phyloP scores from a whole-genome alignment of 2,797 vertebrate genomes.

The Sebastes itinus region DNA sequence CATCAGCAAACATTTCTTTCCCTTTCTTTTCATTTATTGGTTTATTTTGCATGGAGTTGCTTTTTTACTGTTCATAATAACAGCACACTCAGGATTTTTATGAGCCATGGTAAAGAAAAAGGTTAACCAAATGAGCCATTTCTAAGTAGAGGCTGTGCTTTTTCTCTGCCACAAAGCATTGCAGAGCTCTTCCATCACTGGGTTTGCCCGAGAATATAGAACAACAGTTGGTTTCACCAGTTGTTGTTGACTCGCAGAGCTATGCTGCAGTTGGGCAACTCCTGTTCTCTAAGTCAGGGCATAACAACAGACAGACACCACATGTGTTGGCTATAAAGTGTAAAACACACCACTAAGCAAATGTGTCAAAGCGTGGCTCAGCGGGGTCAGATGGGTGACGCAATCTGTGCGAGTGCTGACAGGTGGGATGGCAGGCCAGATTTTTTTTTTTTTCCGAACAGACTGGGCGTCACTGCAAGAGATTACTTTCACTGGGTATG shows the following conservation, averaged over 20 bases:
- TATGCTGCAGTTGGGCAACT: constrained; percentile 76
- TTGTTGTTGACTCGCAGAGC: constrained; percentile 78
- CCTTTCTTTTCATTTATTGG: constrained; percentile 40
- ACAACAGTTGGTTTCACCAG: constrained; percentile 81
- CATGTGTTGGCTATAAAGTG: constrained; percentile 75
- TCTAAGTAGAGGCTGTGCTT: constrained; percentile 65
- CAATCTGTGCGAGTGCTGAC: constrained; percentile 66
- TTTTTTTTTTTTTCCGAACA: constrained; percentile 13
- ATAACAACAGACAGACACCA: constrained; percentile 57
- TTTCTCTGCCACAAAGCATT: constrained; percentile 72
- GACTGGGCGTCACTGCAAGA: neutral
- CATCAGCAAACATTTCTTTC: constrained; percentile 23
- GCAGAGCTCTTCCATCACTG: constrained; percentile 72
- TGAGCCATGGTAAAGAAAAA: constrained; percentile 52
- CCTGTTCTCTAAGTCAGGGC: constrained; percentile 65
- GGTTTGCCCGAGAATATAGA: constrained; percentile 60
- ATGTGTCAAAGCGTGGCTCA: constrained; percentile 64
- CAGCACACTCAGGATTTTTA: constrained; percentile 60
- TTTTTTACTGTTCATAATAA: constrained; percentile 63
- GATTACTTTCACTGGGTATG: constrained; percentile 28
- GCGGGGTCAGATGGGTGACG: constrained; percentile 62
- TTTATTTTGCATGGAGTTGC: constrained; percentile 57
- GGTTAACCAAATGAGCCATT: constrained; percentile 65
- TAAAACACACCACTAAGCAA: constrained; percentile 69
- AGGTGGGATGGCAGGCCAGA: constrained; percentile 63